Evolutionary conservation across 2,888 invertebrate genomes (phyloP), one percentile per base, ranked within the genome.

Genomic region (Pimpla rufipes): DNA sequence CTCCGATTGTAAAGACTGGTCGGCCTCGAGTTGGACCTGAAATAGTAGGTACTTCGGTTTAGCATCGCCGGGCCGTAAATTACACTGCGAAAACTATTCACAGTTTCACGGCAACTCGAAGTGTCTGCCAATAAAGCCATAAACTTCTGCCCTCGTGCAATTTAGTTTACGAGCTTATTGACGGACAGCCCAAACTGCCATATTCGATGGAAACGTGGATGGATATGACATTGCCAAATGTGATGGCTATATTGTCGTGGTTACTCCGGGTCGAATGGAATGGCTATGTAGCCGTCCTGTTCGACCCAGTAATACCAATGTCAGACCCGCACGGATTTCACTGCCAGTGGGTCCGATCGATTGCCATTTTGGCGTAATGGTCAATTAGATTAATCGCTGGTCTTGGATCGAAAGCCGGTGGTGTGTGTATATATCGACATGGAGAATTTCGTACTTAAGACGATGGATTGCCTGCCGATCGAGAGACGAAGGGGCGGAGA

Each of bases 361-460:
- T 77, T 10, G 21, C n/a, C 45, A 73, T 62, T 68, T 73, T 52
- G 42, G 40, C 16, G 42, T 62, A 68, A 73, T 77, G 73, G 59
- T 62, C 52, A 23, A 55, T 81, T 50, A 52, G 21, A 81, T 73
- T 62, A 78, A 73, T 68, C 57, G 67, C 57, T 29, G 47, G 73
- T 45, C 42, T 66, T 55, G 62, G 16, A 16, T 55, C 35, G 35
- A 18, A 70, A 66, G 47, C 45, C 21, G 8, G n/a, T 16, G 47
- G 11, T 21, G 7, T 16, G 0, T 23, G 29, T 4, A 6, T 64
- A 13, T 23, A 55, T 13, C 8, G 8, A 18, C 62, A 40, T 11
- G 37, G 21, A 11, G 18, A 47, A 57, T 35, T 59, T 29, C 10
- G 23, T 29, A 29, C 10, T 8, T 23, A 23, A 11, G 23, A n/a